phyloP scores from a whole-genome alignment of 2,888 invertebrate genomes.

The Gari tellinella region DNA sequence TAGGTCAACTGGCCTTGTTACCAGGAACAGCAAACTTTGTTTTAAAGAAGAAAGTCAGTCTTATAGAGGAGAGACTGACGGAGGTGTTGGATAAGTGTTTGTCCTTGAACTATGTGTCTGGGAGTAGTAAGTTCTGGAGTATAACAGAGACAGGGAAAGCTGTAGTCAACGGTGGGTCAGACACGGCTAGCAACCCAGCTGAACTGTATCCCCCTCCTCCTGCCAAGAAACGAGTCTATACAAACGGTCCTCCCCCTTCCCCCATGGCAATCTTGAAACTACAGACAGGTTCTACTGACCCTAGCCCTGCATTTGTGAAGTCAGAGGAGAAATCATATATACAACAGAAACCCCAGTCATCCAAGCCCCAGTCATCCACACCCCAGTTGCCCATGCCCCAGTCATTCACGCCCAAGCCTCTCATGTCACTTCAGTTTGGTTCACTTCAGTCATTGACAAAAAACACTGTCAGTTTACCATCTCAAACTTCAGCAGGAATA shows the following conservation, averaged over 20 bases:
- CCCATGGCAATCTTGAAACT: constrained; percentile 34
- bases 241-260: constrained; percentile 49
- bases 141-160: constrained; percentile 58
- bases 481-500: too few species aligned
- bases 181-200: neutral
- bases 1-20: constrained; percentile 19
- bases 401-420: too few species aligned
- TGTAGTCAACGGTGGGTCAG: constrained; percentile 41
- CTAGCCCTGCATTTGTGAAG: too few species aligned
- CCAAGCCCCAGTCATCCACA: too few species aligned
- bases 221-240: constrained; percentile 3
- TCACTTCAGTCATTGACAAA: too few species aligned
- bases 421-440: too few species aligned
- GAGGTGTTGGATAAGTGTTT: constrained; percentile 40
- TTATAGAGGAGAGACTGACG: constrained; percentile 33
- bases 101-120: constrained; percentile 45
- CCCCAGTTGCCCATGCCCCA: too few species aligned
- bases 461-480: too few species aligned
- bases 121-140: constrained; percentile 45
- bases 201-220: neutral
- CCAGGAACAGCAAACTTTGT: constrained; percentile 49
- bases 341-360: too few species aligned
- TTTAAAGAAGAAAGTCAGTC: constrained; percentile 45
- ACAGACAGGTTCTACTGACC: too few species aligned
- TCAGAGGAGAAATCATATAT: too few species aligned